Percentiles rank a stretch among this genome's conserved stretches.
These are phyloP conservation scores for Orchestes rusci DNA, from an alignment of 2,888 invertebrate genomes.

Conservation along the genomic window DNA sequence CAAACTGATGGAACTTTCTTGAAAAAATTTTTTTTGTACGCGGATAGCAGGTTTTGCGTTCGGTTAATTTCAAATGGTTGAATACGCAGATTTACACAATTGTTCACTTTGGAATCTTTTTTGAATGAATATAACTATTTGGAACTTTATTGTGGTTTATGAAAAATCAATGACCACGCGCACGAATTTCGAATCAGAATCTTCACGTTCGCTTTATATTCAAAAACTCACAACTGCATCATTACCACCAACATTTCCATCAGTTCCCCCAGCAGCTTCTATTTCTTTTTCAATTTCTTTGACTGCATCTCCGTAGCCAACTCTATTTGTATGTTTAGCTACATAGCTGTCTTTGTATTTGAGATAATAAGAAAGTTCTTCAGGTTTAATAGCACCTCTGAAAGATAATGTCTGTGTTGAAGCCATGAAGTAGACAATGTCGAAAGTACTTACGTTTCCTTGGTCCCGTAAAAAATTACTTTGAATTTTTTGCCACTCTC, in stretches of 20 bases:
- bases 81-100: no score
- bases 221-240: no score
- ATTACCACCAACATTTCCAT: conserved; percentile 29
- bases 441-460: conserved; percentile 69
- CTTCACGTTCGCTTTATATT: no score
- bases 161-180: no score
- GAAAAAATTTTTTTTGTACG: no score
- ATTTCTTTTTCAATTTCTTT: conserved; percentile 79
- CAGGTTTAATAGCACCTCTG: conserved; percentile 69
- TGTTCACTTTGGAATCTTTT: no score
- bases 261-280: conserved; percentile 38
- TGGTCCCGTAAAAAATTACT: conserved; percentile 91
- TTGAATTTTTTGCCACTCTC: conserved; percentile 65
- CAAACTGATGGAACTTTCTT: no score
- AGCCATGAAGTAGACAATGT: not conserved
- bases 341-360: conserved; percentile 69
- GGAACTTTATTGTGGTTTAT: no score
- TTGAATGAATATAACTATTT: no score
- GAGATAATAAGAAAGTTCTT: conserved; percentile 78
- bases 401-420: conserved; percentile 7
- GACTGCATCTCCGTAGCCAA: conserved; percentile 81
- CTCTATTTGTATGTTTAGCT: conserved; percentile 70
- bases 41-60: no score
- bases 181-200: no score
- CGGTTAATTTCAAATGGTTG: no score